Conservation (phyloP, 2,797 vertebrate species). For the Galaxias olidus region DNA sequence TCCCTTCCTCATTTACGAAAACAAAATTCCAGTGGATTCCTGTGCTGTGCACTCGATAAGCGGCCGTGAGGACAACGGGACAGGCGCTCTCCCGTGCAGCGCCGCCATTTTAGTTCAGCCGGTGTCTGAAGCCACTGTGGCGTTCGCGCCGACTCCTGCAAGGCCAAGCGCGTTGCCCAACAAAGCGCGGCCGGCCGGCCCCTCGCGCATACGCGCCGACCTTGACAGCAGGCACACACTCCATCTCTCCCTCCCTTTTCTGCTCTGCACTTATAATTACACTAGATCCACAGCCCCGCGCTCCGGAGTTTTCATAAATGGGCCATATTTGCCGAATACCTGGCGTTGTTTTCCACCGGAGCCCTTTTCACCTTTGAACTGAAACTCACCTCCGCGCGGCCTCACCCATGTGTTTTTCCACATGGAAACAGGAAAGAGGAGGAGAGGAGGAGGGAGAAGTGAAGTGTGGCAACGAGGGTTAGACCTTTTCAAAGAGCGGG, state of each 20-base stretch:
- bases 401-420: constrained; percentile 58
- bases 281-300: constrained; percentile 52
- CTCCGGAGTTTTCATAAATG: constrained; percentile 59
- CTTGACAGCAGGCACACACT: constrained; percentile 61
- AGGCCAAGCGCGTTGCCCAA: constrained; percentile 17
- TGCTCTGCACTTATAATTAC: constrained; percentile 41
- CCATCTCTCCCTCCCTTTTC: constrained; percentile 51
- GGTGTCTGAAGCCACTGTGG: constrained; percentile 8
- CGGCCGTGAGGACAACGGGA: constrained; percentile 46
- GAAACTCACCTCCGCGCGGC: constrained; percentile 71
- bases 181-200: constrained; percentile 18
- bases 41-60: constrained; percentile 61
- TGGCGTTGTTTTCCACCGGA: constrained; percentile 60
- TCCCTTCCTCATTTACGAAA: constrained; percentile 68
- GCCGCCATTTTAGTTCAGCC: constrained; percentile 20
- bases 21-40: constrained; percentile 71
- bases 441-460: constrained; percentile 55
- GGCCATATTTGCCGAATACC: constrained; percentile 63
- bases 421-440: constrained; percentile 73
- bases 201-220: constrained; percentile 46
- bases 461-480: constrained; percentile 24
- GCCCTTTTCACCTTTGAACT: constrained; percentile 78
- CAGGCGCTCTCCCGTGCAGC: constrained; percentile 61
- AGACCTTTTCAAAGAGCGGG: constrained; percentile 13
- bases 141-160: constrained; percentile 18